Evolutionary conservation across 2,797 vertebrate species (phyloP).

Genomic region (Gymnopithys bicolor): DNA sequence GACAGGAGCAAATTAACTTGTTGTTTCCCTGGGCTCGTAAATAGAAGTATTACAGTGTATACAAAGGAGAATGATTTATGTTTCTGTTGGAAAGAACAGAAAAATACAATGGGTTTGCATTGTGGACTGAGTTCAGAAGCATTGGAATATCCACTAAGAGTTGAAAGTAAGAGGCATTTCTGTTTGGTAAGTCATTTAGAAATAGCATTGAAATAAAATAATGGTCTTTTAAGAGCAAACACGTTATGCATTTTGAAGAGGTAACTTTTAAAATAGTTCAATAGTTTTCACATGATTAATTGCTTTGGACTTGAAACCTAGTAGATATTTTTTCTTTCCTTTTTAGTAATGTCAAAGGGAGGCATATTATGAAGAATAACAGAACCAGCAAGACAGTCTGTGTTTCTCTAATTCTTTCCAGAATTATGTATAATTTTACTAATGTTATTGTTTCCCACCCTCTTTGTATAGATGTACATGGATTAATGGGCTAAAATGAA

Average conservation of each 20-base stretch:
- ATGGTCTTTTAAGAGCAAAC: conserved; percentile 53
- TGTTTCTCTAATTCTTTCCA: conserved; percentile 63
- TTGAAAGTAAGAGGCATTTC: conserved; percentile 50
- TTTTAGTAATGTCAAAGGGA: conserved; percentile 68
- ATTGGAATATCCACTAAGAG: neutral
- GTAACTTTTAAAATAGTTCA: conserved; percentile 62
- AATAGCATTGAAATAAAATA: conserved; percentile 51
- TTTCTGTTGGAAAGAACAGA: neutral
- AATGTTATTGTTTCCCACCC: conserved; percentile 38
- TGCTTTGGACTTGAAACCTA: conserved; percentile 66
- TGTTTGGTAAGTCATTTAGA: conserved; percentile 52
- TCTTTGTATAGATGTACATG: conserved; percentile 47
- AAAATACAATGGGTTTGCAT: neutral
- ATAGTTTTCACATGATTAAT: conserved; percentile 64
- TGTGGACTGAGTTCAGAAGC: neutral
- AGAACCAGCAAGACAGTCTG: conserved; percentile 38
- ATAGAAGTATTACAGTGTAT: neutral
- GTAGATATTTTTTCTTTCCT: conserved; percentile 71
- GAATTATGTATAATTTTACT: conserved; percentile 69
- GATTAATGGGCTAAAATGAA: conserved; percentile 58
- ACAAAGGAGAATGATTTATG: neutral
- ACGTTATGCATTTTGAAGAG: conserved; percentile 53
- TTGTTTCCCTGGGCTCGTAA: neutral
- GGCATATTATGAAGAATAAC: conserved; percentile 59
- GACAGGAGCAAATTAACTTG: neutral